Conservation (phyloP, 1,140 invertebrate species). For the Drepana arcuata region DNA sequence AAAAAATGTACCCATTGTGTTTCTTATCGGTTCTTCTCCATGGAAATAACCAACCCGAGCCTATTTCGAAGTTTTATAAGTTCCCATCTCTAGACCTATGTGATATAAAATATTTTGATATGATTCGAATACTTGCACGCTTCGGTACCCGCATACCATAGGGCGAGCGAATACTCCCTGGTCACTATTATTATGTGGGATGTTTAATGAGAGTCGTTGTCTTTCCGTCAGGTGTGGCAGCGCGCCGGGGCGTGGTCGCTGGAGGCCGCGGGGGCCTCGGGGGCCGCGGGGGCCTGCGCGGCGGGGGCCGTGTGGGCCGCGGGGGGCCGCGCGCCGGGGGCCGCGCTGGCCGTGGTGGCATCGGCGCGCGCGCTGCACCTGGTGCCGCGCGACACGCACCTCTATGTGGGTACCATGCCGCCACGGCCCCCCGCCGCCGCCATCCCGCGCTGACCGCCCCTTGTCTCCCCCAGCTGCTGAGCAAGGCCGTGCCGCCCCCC, state of each 20-base stretch:
- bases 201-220: background rate
- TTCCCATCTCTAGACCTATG: no score
- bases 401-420: constrained; percentile 24
- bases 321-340: constrained; percentile 14
- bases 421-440: background rate
- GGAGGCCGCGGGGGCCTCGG: constrained; percentile 19
- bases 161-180: no score
- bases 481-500: constrained; percentile 17
- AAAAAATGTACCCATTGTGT: no score
- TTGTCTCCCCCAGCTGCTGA: constrained; percentile 21
- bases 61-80: no score
- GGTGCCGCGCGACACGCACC: constrained; percentile 29
- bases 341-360: constrained; percentile 23
- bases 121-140: no score
- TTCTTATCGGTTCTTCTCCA: no score
- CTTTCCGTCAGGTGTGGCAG: constrained; percentile 35
- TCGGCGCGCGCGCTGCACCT: constrained; percentile 27
- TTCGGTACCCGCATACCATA: no score
- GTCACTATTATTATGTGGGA: no score
- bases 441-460: no score
- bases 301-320: constrained; percentile 14
- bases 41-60: no score
- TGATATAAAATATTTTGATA: no score
- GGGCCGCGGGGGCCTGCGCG: constrained; percentile 16
- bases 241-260: constrained; percentile 26